Evolutionary conservation across 1,140 invertebrate species (phyloP).

Genomic region (Drosophila navojoa): DNA sequence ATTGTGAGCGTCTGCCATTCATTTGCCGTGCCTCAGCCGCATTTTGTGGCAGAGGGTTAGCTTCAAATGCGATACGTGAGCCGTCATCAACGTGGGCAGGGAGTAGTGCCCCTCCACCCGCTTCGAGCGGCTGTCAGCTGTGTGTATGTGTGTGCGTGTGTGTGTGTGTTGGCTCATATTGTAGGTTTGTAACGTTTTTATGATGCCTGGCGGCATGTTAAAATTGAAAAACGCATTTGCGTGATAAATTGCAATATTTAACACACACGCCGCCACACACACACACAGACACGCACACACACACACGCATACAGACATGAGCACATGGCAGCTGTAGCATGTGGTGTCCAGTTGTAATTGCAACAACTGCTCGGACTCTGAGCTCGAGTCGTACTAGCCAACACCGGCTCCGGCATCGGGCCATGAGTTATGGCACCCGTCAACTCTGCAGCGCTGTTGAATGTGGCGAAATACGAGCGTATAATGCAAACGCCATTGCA

Average conservation of each 20-base stretch:
- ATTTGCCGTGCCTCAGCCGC: slow-evolving; percentile 7
- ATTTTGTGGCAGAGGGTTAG: slow-evolving; percentile 13
- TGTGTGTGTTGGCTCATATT: slow-evolving; percentile 71
- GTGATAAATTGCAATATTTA: slow-evolving; percentile 84
- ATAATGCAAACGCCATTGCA: slow-evolving; percentile 82
- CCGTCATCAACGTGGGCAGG: slow-evolving; percentile 49
- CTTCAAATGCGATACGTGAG: slow-evolving; percentile 37
- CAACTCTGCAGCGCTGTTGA: slow-evolving; percentile 78
- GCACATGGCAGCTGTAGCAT: slow-evolving; percentile 76
- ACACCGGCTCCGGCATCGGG: slow-evolving; percentile 51
- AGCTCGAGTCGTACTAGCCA: slow-evolving; percentile 18
- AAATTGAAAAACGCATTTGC: slow-evolving; percentile 84
- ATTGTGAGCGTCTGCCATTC: slow-evolving; percentile 19
- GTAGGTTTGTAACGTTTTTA: slow-evolving; percentile 83
- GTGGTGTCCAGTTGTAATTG: slow-evolving; percentile 82
- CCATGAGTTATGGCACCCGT: slow-evolving; percentile 80
- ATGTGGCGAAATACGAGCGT: slow-evolving; percentile 82
- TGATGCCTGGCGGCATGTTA: slow-evolving; percentile 84
- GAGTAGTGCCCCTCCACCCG: slow-evolving; percentile 30
- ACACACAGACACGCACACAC: slow-evolving; percentile 18
- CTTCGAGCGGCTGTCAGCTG: slow-evolving; percentile 1
- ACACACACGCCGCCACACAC: slow-evolving; percentile 65
- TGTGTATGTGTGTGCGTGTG: slow-evolving; percentile 5
- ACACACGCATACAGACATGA: slow-evolving; percentile 41
- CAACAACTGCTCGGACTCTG: slow-evolving; percentile 64